These are phyloP conservation scores for Pogoniulus pusillus DNA, from an alignment of 2,797 vertebrate species.

Conservation along the genomic window DNA sequence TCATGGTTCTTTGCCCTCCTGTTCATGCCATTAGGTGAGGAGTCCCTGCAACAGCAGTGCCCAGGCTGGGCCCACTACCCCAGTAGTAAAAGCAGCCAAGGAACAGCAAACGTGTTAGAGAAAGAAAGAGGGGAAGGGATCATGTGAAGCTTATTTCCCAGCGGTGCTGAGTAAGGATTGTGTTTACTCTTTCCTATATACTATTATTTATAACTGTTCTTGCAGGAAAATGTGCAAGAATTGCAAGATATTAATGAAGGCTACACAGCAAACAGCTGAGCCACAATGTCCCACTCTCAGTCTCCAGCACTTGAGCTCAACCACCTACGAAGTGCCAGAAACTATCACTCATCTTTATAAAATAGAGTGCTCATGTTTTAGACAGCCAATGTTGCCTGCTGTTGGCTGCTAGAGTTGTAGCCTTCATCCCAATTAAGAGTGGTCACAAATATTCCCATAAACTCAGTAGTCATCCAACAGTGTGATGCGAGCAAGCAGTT, in stretches of 20 bases:
- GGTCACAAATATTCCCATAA: slow-evolving; percentile 60
- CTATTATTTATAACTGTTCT: slow-evolving; percentile 55
- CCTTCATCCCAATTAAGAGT: slow-evolving; percentile 34
- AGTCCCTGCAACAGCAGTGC: neutral
- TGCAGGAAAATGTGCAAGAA: slow-evolving; percentile 21
- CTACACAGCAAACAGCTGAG: slow-evolving; percentile 43
- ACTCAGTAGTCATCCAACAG: slow-evolving; percentile 21
- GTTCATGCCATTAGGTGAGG: neutral
- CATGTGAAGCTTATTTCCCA: neutral
- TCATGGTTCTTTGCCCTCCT: neutral
- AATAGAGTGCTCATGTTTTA: neutral
- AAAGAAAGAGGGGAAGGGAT: neutral
- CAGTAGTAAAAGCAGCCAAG: neutral
- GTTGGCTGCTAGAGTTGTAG: neutral
- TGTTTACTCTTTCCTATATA: slow-evolving; percentile 17
- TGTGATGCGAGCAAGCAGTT: neutral
- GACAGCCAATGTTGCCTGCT: neutral
- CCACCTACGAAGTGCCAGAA: slow-evolving; percentile 34
- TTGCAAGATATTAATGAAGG: slow-evolving; percentile 8
- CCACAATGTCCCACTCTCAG: slow-evolving; percentile 19
- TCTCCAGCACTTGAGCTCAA: slow-evolving; percentile 23
- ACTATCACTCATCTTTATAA: slow-evolving; percentile 6
- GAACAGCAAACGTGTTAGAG: neutral
- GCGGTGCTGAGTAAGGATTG: slow-evolving; percentile 23
- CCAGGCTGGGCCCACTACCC: too few relatives aligned